Conservation (phyloP, 1,140 invertebrate genomes). For the Hirudo medicinalis region DNA sequence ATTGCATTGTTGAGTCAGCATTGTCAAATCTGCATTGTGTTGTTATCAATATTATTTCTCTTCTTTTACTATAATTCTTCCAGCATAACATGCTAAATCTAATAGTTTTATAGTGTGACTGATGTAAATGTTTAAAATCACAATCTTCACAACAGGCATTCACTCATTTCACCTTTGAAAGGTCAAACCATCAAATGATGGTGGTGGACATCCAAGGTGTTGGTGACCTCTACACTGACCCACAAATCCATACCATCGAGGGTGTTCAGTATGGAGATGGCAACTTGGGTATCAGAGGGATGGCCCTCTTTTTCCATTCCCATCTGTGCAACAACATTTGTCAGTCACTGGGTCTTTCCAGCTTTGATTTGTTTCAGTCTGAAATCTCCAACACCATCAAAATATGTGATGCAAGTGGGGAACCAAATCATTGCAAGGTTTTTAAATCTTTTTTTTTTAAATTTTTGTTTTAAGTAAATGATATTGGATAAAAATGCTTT, state of each 20-base stretch:
- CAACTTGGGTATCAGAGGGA: conserved; percentile 49
- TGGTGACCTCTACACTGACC: conserved; percentile 53
- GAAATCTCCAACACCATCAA: background rate
- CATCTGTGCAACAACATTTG: conserved; percentile 50
- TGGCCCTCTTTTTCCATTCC: conserved; percentile 51
- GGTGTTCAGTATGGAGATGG: conserved; percentile 47
- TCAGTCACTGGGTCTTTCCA: conserved; percentile 42
- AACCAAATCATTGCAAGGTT: too few species aligned
- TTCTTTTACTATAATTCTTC: too few species aligned
- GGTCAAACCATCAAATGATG: conserved; percentile 49
- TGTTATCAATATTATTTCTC: too few species aligned
- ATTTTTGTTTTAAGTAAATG: too few species aligned
- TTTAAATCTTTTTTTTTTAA: too few species aligned
- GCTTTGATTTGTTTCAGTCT: conserved; percentile 45
- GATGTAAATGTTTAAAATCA: too few species aligned
- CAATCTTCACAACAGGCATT: conserved; percentile 40
- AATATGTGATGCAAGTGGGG: too few species aligned
- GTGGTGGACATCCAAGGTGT: conserved; percentile 52
- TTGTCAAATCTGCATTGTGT: background rate
- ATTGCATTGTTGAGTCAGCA: too few species aligned
- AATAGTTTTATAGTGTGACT: too few species aligned
- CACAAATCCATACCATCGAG: conserved; percentile 48
- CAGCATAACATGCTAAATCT: too few species aligned
- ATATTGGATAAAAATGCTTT: too few species aligned
- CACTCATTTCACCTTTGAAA: conserved; percentile 52